A percentile compares a stretch with the other conserved stretches of the same genome.
phyloP scores from a whole-genome alignment of 2,113 vertebrate genomes.

The Corythaixoides concolor region DNA sequence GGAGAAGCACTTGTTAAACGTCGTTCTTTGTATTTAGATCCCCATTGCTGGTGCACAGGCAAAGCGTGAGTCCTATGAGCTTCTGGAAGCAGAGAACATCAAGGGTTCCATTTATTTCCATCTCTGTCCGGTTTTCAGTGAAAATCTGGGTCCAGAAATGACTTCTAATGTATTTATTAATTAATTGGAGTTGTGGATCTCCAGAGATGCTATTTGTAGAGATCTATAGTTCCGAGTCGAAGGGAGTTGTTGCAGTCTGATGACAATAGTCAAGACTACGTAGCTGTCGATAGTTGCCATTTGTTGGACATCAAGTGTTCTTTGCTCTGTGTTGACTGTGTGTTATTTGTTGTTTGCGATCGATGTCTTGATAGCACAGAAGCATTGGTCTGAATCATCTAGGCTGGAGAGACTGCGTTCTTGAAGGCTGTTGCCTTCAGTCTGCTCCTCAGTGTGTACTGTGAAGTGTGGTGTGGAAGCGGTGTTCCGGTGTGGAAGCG shows the following conservation, averaged over 20 bases:
- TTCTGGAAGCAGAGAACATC: neutral
- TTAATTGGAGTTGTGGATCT: neutral
- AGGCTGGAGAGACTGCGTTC: neutral
- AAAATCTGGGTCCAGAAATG: neutral
- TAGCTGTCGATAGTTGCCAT: neutral
- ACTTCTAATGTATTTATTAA: neutral
- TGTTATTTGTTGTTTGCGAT: neutral
- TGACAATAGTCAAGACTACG: accelerated
- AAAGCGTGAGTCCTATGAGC: neutral
- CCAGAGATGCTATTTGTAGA: neutral
- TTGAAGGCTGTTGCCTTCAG: neutral
- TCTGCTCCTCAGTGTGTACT: neutral
- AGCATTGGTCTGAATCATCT: neutral
- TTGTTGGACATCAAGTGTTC: neutral
- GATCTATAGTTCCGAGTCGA: neutral
- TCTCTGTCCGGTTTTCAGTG: neutral
- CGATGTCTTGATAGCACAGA: neutral
- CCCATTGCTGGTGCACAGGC: neutral
- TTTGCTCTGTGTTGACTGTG: neutral
- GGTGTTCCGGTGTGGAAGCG: too few relatives aligned
- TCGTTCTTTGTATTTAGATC: neutral
- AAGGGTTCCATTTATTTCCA: neutral
- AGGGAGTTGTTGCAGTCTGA: neutral
- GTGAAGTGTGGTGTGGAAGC: neutral
- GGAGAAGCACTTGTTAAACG: neutral